A percentile compares a stretch with the other conserved stretches of the same genome.
Evolutionary conservation across 2,888 invertebrate genomes (phyloP).

Genomic region (Microctonus aethiopoides): DNA sequence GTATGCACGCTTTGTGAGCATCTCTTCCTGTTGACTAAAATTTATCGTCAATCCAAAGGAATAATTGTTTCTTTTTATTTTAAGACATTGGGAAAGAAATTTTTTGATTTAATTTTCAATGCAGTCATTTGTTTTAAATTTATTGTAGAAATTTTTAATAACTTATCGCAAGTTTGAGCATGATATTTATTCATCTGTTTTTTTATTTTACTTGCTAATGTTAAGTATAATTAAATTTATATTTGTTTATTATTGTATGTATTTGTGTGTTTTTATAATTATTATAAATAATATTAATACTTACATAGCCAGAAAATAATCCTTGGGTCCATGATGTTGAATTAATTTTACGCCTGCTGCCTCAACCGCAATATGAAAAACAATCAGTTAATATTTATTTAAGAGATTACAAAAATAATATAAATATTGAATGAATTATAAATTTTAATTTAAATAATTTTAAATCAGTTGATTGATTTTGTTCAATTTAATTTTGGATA

Average conservation of each 20-base stretch:
- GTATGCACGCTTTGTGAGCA: not conserved
- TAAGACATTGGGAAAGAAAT: not conserved
- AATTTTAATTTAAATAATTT: not conserved
- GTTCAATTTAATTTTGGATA: not conserved
- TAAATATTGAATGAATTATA: not conserved
- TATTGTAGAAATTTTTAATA: not conserved
- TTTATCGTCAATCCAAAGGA: not conserved
- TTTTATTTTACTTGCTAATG: not conserved
- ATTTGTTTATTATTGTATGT: not conserved
- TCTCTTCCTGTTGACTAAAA: not conserved
- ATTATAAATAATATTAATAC: conserved; percentile 43
- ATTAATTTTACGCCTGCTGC: conserved; percentile 24
- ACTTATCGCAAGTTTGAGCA: not conserved
- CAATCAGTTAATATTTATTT: too few relatives aligned
- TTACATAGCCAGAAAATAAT: conserved; percentile 57
- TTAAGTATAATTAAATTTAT: not conserved
- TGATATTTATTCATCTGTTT: not conserved
- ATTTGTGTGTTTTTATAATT: not conserved
- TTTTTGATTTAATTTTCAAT: not conserved
- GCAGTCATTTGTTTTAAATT: not conserved
- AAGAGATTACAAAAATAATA: not conserved
- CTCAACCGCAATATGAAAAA: not conserved
- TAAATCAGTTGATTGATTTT: not conserved
- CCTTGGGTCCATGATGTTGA: conserved; percentile 55
- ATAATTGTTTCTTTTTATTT: not conserved